Base-by-base conservation (phyloP, 1,140 invertebrate species). In the Diorhabda carinulata region DNA sequence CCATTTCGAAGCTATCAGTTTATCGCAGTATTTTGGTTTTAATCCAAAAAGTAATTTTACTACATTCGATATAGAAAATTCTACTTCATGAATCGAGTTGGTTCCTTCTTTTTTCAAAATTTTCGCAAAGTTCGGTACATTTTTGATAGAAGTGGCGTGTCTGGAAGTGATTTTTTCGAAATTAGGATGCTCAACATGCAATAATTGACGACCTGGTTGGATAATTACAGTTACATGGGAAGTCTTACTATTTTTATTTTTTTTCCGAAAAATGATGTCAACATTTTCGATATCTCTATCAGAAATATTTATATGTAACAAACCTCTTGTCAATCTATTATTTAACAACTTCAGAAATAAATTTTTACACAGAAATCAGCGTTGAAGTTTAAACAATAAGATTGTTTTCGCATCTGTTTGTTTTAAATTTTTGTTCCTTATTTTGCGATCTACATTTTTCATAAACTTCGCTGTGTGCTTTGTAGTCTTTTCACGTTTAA, bases 31-130 rank as follows among this genome's bases (percentile, higher is more conserved):
- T 94, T 75, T 99, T 99, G 80, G 99, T 98, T 84, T 98, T 96
- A 80, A 99, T 99, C 98, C 98, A 99, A 1, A 95, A 92, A 43
- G 98, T 93, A 1, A 97, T 99, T 84, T 99, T 98, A 74, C 97
- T 91, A 79, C 97, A 98, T 82, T 99, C 98, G 83, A 99, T 99
- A 79, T 99, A 96, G 94, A 98, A 99, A 45, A 96, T 99, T 84
- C 99, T 9, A 99, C 92, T 40, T 96, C 96, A 84, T 99, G 97
- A 7, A 97, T 95, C 0, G 95, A 92, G 76, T 97, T 96, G 47
- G 99, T 87, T 73, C 96, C 94, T 69, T 97, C 96, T 75, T 95
- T 90, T 85, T 98, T 98, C 96, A 6, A 97, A 96, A 83, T 89
- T 98, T 83, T 88, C 95, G 65, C 95, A 83, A 5, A 99, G 84